phyloP scores from a whole-genome alignment of 23 tunicate species.

The Ascidia mentula region DNA sequence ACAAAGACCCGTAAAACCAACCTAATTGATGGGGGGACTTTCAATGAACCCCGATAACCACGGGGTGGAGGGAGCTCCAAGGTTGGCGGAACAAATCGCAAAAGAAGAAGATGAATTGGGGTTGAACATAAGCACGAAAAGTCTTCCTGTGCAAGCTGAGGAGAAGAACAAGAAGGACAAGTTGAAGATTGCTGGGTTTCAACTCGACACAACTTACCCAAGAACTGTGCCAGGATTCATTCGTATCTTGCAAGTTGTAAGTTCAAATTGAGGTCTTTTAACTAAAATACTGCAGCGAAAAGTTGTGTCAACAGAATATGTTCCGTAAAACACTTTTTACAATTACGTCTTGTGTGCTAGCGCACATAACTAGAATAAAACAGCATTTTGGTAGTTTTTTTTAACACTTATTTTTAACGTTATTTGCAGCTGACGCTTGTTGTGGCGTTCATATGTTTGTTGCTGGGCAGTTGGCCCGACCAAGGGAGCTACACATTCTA shows the following conservation, averaged over 20 bases:
- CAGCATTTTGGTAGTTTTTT: neutral
- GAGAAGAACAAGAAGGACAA: slow-evolving; percentile 24
- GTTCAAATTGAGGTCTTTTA: too few species aligned
- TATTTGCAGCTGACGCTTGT: slow-evolving; percentile 49
- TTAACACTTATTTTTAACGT: neutral
- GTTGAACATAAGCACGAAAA: neutral
- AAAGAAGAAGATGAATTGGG: slow-evolving; percentile 30
- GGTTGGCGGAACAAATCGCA: slow-evolving; percentile 37
- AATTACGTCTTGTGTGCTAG: neutral
- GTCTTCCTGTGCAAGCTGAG: neutral
- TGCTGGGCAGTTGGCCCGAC: slow-evolving; percentile 61
- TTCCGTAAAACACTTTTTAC: too few species aligned
- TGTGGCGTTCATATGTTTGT: slow-evolving; percentile 60
- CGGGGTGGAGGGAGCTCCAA: slow-evolving; percentile 42
- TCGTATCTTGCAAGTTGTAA: slow-evolving; percentile 76
- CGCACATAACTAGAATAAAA: neutral
- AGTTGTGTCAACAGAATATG: too few species aligned
- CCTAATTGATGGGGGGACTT: slow-evolving; percentile 36
- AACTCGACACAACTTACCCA: slow-evolving; percentile 75
- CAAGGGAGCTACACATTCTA: slow-evolving; percentile 78
- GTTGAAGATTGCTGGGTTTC: slow-evolving; percentile 61
- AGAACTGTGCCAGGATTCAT: slow-evolving; percentile 74
- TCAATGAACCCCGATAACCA: slow-evolving; percentile 68
- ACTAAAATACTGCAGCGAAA: too few species aligned
- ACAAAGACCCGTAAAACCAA: neutral